These are phyloP conservation scores for Coregonus sp. DNA, from an alignment of 2,797 vertebrate species.

Conservation along the genomic window DNA sequence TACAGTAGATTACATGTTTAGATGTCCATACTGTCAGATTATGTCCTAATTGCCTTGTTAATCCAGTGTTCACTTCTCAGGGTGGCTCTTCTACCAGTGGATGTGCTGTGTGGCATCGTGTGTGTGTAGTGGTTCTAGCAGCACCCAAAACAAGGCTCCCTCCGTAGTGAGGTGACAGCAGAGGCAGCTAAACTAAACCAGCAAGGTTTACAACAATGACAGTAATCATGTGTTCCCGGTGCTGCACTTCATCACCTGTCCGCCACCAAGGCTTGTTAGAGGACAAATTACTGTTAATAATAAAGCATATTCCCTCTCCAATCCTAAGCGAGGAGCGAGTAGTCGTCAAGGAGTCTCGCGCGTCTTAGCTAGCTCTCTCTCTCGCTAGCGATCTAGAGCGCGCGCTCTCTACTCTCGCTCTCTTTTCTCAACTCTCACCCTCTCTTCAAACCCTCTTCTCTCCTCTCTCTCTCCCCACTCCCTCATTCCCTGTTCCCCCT, in stretches of 20 bases:
- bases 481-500: conserved; percentile 48
- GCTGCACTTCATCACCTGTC: conserved; percentile 77
- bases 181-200: conserved; percentile 51
- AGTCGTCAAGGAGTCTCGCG: too few relatives aligned
- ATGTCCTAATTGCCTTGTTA: background rate
- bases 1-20: background rate
- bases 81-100: conserved; percentile 1
- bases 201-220: conserved; percentile 66
- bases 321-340: too few relatives aligned
- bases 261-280: conserved; percentile 74
- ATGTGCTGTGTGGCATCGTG: conserved; percentile 1
- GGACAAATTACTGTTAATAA: conserved; percentile 81
- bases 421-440: too few relatives aligned
- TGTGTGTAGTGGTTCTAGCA: conserved; percentile 7
- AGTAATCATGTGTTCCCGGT: conserved; percentile 77
- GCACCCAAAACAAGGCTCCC: conserved; percentile 64
- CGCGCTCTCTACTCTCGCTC: background rate
- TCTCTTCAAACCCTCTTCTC: conserved; percentile 17
- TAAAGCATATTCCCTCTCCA: conserved; percentile 61
- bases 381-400: too few relatives aligned
- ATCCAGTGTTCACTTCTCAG: background rate
- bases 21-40: background rate
- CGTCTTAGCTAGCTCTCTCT: conserved; percentile 44
- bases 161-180: conserved; percentile 59
- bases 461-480: conserved; percentile 36